Conservation (phyloP, 2,113 vertebrate genomes). For the Ailuropoda melanoleuca region DNA sequence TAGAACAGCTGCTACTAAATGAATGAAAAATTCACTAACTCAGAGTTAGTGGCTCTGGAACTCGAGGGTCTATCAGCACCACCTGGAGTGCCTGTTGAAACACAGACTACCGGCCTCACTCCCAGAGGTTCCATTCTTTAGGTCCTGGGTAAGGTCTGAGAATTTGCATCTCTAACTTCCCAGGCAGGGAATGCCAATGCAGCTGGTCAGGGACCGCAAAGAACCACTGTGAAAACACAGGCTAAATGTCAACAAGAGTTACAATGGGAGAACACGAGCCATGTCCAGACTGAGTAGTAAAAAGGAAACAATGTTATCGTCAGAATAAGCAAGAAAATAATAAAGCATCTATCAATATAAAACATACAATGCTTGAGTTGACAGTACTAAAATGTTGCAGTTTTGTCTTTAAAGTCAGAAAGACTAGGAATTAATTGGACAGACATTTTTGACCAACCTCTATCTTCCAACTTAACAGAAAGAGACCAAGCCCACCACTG, state of each 20-base stretch:
- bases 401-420: background rate
- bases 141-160: background rate
- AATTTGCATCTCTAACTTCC: background rate
- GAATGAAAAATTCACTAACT: background rate
- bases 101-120: background rate
- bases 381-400: background rate
- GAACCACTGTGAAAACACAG: background rate
- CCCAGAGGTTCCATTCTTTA: background rate
- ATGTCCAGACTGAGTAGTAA: background rate
- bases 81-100: background rate
- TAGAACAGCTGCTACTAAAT: background rate
- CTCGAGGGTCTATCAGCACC: background rate
- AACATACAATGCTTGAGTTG: background rate
- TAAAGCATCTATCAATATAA: background rate
- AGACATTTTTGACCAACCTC: background rate
- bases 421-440: background rate
- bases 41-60: background rate
- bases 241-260: background rate
- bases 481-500: background rate
- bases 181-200: background rate
- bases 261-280: background rate
- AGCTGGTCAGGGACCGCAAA: background rate
- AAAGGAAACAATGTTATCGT: background rate
- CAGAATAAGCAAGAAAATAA: background rate
- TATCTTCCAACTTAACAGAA: background rate